A percentile compares a stretch with the other conserved stretches of the same genome.
Conservation (phyloP, 2,797 vertebrate species). For the Sandelia bainsii region DNA sequence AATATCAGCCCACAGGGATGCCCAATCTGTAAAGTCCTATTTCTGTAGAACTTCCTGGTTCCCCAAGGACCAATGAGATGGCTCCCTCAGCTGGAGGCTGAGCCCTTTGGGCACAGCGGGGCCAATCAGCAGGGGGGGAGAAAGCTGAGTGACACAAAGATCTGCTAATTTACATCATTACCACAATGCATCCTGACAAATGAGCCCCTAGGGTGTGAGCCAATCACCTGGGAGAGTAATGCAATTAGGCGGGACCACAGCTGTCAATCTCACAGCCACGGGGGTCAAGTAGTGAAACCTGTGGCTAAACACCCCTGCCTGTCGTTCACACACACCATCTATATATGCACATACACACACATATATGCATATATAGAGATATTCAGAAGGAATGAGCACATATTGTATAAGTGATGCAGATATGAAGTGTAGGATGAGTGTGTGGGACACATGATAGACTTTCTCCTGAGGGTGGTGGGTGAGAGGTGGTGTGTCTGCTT, state of each 20-base stretch:
- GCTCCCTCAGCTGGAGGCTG: conserved; percentile 74
- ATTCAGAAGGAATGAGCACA: conserved; percentile 5
- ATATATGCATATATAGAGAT: conserved; percentile 24
- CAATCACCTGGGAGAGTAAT: conserved; percentile 87
- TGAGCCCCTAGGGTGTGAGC: conserved; percentile 83
- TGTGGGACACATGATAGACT: conserved; percentile 20
- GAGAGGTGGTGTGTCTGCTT: conserved; percentile 45
- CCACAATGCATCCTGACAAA: conserved; percentile 85
- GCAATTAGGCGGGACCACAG: conserved; percentile 87
- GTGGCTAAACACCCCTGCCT: conserved; percentile 77
- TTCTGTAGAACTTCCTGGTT: conserved; percentile 79
- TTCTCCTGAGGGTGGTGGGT: conserved; percentile 50
- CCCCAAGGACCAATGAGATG: conserved; percentile 85
- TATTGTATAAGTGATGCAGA: conserved; percentile 13
- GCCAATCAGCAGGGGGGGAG: conserved; percentile 78
- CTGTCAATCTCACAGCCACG: conserved; percentile 83
- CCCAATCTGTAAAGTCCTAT: conserved; percentile 75
- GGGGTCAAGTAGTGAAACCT: conserved; percentile 78
- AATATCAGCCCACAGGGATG: conserved; percentile 78
- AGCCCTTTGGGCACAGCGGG: conserved; percentile 73
- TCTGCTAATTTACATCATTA: conserved; percentile 87
- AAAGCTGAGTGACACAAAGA: conserved; percentile 82
- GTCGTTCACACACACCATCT: conserved; percentile 43
- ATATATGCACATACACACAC: conserved; percentile 18
- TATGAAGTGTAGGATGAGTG: conserved; percentile 14